Conservation (phyloP, 2,888 invertebrate genomes). For the Leptopilina drosophilae region DNA sequence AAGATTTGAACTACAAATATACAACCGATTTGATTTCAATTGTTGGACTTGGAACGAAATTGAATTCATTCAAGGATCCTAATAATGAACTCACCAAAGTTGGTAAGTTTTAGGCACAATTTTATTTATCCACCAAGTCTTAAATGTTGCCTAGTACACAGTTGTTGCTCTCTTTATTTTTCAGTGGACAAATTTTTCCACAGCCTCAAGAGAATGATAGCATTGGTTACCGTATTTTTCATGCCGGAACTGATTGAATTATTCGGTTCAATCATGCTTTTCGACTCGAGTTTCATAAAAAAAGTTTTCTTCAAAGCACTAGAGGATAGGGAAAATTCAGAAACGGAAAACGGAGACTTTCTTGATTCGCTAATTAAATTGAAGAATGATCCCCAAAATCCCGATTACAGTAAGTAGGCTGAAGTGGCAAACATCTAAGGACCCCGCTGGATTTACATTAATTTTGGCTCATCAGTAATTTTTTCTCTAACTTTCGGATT, state of each 20-base stretch:
- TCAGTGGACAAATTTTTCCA: constrained; percentile 61
- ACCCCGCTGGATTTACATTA: neutral
- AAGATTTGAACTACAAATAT: constrained; percentile 68
- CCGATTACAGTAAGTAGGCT: constrained; percentile 70
- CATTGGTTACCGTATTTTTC: constrained; percentile 69
- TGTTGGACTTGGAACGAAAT: constrained; percentile 65
- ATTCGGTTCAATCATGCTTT: constrained; percentile 48
- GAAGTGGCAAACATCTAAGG: no score
- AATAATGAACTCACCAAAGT: constrained; percentile 65
- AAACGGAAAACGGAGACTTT: constrained; percentile 68
- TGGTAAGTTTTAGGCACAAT: constrained; percentile 54
- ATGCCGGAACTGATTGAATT: no score
- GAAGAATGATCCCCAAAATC: constrained; percentile 69
- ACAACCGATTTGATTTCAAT: constrained; percentile 70
- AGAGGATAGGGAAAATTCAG: constrained; percentile 64
- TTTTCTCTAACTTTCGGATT: no score
- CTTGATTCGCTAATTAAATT: constrained; percentile 69
- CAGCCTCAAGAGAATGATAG: constrained; percentile 71
- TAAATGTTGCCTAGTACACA: no score
- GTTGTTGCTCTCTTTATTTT: no score
- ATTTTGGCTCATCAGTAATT: no score
- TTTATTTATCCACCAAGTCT: neutral
- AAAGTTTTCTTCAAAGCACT: constrained; percentile 70
- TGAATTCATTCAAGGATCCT: constrained; percentile 67
- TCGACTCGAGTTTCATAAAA: constrained; percentile 66